Conservation (phyloP, 2,113 vertebrate genomes). For the Numida meleagris region DNA sequence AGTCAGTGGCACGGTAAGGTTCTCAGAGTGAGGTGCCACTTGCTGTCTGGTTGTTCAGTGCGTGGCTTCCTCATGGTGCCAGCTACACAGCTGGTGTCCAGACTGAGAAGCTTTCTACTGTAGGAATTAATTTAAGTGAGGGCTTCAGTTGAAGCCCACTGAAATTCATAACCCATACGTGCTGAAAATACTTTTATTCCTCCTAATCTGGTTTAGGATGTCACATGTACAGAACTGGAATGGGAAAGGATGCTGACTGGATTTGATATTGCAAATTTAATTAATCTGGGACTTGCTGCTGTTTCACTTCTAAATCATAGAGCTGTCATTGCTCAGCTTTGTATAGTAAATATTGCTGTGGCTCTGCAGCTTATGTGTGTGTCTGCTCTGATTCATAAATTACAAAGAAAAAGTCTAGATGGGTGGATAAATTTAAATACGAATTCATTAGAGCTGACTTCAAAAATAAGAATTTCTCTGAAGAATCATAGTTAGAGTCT, state of each 20-base stretch:
- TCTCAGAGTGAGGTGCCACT: background rate
- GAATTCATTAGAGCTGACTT: conserved; percentile 9
- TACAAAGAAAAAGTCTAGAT: background rate
- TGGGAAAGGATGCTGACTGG: background rate
- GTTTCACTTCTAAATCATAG: conserved; percentile 47
- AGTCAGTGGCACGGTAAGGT: background rate
- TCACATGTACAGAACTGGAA: background rate
- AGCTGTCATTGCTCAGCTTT: background rate
- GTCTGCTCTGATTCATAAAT: conserved; percentile 44
- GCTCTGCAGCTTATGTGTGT: background rate
- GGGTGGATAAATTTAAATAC: conserved; percentile 17
- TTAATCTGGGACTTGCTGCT: conserved; percentile 29
- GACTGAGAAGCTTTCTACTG: background rate
- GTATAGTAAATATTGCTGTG: conserved; percentile 23
- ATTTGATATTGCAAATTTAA: conserved; percentile 1
- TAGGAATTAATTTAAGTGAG: background rate
- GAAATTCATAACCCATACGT: background rate
- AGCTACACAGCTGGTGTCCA: background rate
- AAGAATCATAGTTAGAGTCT: background rate
- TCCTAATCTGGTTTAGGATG: background rate
- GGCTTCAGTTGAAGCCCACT: background rate
- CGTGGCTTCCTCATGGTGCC: background rate
- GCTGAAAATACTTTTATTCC: background rate
- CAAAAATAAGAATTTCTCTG: background rate
- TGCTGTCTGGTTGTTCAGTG: background rate